Evolutionary conservation across 2,888 invertebrate species (phyloP).

Genomic region (Protophormia terraenovae): DNA sequence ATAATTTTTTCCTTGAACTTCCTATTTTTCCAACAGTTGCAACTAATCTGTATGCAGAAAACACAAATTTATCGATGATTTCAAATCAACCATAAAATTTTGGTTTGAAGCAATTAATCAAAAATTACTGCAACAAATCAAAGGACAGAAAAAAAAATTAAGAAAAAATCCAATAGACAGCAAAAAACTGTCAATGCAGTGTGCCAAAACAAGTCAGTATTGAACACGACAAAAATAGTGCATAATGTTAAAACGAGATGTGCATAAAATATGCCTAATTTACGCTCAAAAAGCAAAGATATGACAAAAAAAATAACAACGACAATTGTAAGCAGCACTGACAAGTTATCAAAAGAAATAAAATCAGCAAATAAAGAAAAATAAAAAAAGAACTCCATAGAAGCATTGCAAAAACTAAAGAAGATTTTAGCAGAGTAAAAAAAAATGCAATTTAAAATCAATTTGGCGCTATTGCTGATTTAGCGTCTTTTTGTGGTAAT

Average conservation of each 20-base stretch:
- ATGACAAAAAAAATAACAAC: slow-evolving; percentile 14
- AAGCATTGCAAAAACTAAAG: neutral
- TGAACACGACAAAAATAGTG: neutral
- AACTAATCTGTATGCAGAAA: slow-evolving; percentile 28
- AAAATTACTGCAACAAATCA: slow-evolving; percentile 62
- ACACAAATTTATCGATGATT: slow-evolving; percentile 58
- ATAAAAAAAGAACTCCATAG: neutral
- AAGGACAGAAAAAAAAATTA: neutral
- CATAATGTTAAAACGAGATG: slow-evolving; percentile 57
- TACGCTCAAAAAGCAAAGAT: slow-evolving; percentile 31
- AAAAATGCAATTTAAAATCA: slow-evolving; percentile 69
- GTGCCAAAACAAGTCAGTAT: slow-evolving; percentile 9
- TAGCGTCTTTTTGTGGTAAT: slow-evolving; percentile 68
- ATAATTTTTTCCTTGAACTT: slow-evolving; percentile 47
- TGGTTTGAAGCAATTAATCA: slow-evolving; percentile 64
- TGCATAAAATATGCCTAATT: slow-evolving; percentile 68
- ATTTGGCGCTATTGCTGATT: slow-evolving; percentile 69
- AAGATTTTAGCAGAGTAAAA: neutral
- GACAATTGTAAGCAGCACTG: slow-evolving; percentile 34
- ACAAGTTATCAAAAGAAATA: slow-evolving; percentile 49
- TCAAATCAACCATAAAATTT: slow-evolving; percentile 64
- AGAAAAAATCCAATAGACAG: slow-evolving; percentile 16
- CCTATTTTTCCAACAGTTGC: neutral
- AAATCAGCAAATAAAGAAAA: slow-evolving; percentile 26
- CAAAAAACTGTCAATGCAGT: neutral